Conservation (phyloP, 2,797 vertebrate genomes). For the Etheostoma nigrum region DNA sequence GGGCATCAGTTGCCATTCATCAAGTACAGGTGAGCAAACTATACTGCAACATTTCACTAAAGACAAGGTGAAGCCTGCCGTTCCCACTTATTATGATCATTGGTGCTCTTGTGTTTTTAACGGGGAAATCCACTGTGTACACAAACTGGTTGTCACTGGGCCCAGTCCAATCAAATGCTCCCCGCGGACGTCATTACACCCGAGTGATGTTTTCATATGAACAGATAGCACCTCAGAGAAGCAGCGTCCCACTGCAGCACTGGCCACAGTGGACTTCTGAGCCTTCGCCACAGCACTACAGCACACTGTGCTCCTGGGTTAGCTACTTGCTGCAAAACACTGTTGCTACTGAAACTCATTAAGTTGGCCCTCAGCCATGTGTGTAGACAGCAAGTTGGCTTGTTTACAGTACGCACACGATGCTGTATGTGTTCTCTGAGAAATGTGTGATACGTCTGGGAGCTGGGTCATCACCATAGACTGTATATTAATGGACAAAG, state of each 20-base stretch:
- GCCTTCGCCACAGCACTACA: conserved; percentile 35
- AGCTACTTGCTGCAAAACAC: conserved; percentile 55
- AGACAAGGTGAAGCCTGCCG: conserved; percentile 34
- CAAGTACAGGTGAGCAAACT: conserved; percentile 93
- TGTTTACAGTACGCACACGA: conserved; percentile 47
- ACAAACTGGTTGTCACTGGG: conserved; percentile 72
- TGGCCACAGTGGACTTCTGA: conserved; percentile 67
- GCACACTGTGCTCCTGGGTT: conserved; percentile 42
- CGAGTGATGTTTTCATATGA: conserved; percentile 75
- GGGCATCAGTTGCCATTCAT: conserved; percentile 98
- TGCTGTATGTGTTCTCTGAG: conserved; percentile 27
- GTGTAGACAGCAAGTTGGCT: conserved; percentile 26
- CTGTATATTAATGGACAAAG: too few species aligned
- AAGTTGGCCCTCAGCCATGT: conserved; percentile 26
- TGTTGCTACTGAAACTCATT: conserved; percentile 34
- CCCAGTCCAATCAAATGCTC: conserved; percentile 82
- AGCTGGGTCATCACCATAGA: conserved; percentile 23
- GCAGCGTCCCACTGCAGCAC: conserved; percentile 70
- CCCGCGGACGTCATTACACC: conserved; percentile 79
- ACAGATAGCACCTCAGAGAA: conserved; percentile 75
- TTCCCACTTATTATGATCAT: conserved; percentile 63
- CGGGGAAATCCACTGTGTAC: conserved; percentile 81
- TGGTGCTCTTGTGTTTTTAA: conserved; percentile 68
- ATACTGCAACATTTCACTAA: conserved; percentile 19
- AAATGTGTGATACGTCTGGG: conserved; percentile 24